Conservation (phyloP, 2,888 invertebrate genomes). For the Parthenolecanium corni region DNA sequence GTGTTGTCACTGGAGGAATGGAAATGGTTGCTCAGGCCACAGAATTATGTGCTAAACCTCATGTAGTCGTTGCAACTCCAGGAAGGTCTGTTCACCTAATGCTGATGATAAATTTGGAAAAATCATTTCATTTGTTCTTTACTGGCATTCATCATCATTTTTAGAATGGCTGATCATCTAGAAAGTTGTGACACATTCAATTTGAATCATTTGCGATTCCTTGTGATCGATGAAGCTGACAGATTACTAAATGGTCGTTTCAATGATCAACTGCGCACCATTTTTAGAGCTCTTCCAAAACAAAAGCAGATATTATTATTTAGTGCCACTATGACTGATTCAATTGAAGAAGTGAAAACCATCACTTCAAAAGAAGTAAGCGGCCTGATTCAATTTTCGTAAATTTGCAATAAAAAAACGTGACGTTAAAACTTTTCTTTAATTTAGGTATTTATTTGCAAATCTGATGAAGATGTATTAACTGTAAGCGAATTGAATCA, state of each 20-base stretch:
- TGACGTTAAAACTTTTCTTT: neutral
- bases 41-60: constrained; percentile 72
- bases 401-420: neutral
- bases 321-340: constrained; percentile 91
- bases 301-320: constrained; percentile 79
- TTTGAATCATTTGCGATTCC: constrained; percentile 63
- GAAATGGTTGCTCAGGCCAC: constrained; percentile 81
- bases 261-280: constrained; percentile 67
- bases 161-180: constrained; percentile 78
- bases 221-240: constrained; percentile 96
- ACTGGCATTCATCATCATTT: neutral
- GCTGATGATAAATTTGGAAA: neutral
- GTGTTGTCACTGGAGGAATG: constrained; percentile 88
- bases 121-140: neutral
- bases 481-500: constrained; percentile 86
- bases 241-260: constrained; percentile 69
- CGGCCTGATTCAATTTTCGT: neutral
- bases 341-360: constrained; percentile 53
- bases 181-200: constrained; percentile 73
- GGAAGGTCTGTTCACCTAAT: constrained; percentile 44
- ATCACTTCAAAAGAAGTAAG: constrained; percentile 52
- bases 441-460: constrained; percentile 43
- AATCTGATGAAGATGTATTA: constrained; percentile 58
- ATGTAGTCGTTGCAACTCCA: constrained; percentile 92
- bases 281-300: constrained; percentile 62